These are phyloP conservation scores for Tachuris rubrigastra DNA, from an alignment of 2,113 vertebrate species.

Conservation along the genomic window DNA sequence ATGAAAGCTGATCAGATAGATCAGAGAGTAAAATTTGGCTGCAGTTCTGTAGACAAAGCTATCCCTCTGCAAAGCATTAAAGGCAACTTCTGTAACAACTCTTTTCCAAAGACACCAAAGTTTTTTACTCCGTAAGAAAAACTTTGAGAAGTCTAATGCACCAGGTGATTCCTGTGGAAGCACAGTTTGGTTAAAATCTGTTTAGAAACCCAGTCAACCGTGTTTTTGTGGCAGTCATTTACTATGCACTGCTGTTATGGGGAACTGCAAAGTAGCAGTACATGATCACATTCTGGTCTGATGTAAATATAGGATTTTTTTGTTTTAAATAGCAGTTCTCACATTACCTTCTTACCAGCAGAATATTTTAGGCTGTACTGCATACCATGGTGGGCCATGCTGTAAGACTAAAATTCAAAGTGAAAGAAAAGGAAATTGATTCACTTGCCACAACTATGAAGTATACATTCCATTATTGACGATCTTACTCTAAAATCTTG, in stretches of 20 bases:
- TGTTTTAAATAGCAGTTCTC: conserved; percentile 20
- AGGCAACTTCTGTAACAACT: background rate
- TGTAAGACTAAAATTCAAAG: background rate
- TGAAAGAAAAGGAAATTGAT: background rate
- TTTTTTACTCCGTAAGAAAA: background rate
- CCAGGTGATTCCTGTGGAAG: background rate
- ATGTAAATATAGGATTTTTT: conserved; percentile 1
- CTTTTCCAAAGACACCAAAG: background rate
- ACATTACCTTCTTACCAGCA: background rate
- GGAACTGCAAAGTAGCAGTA: background rate
- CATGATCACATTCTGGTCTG: conserved; percentile 31
- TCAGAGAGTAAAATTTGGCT: background rate
- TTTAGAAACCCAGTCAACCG: background rate
- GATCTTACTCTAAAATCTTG: background rate
- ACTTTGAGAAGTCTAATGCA: background rate
- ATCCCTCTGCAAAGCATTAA: background rate
- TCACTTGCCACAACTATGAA: background rate
- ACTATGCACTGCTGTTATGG: background rate
- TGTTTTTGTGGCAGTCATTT: background rate
- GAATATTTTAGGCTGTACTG: conserved; percentile 4
- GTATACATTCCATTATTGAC: background rate
- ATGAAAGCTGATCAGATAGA: background rate
- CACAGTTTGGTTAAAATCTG: background rate
- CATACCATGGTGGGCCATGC: background rate
- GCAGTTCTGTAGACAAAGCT: background rate